Base-by-base conservation (phyloP, 2,797 vertebrate genomes). In the Bovichtus diacanthus region DNA sequence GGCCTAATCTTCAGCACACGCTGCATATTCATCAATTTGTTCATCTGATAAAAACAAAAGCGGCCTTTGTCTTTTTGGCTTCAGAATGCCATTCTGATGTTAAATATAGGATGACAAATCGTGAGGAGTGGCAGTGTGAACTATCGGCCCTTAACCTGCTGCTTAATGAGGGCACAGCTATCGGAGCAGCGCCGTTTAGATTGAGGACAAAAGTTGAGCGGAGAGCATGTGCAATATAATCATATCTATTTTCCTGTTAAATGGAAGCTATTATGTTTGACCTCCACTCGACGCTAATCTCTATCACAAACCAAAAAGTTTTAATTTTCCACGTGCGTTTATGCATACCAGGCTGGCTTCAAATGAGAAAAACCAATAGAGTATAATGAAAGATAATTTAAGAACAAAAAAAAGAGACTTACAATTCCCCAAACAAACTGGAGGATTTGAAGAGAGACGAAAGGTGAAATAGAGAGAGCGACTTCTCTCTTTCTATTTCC, bases 201-300 rank as follows among this genome's bases (percentile, higher is more conserved):
- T 77, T 80, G 78, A 88, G 91, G 87, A 91, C 89, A 87, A 88
- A 90, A 91, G 81, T 92, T 85, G 78, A 86, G 78, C 77, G 19
- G 75, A 64, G 83, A 88, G 89, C 81, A 85, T 89, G 81, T 18
- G 68, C 69, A 67, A 61, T 73, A 88, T 80, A 92, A 93, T 94
- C 90, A 88, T 90, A 92, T 94, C 90, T 92, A 78, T 87, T 90
- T 91, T 87, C 78, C 59, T 76, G 74, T 83, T 88, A 93, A 94
- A 93, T 88, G 74, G 81, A 93, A 92, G 83, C 90, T 79, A 88
- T 94, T 93, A 91, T 91, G 83, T 93, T 88, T 94, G 93, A 93
- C 93, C 94, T 94, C 87, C 76, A 90, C 86, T 91, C 71, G 9
- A 81, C 70, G 75, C 87, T 93, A 92, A 94, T 94, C 91, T 92